Evolutionary conservation across 2,113 vertebrate genomes (phyloP).

Genomic region (Pampusana beccarii): DNA sequence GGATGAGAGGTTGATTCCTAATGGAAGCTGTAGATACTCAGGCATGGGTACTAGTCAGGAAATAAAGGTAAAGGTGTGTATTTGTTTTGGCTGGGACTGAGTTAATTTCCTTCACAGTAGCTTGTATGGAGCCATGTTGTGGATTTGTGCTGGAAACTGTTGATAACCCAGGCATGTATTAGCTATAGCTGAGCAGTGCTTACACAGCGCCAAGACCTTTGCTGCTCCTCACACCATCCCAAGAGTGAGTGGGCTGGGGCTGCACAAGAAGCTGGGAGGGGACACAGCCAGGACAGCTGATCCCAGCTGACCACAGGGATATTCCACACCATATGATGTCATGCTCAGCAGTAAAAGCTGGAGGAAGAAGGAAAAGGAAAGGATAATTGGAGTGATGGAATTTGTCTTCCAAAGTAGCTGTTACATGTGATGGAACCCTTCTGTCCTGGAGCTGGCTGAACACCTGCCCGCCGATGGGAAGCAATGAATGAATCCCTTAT

Average conservation of each 20-base stretch:
- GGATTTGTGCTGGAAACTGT: not conserved
- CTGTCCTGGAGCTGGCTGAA: not conserved
- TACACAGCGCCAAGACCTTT: not conserved
- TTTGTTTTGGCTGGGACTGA: not conserved
- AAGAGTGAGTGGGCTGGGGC: not conserved
- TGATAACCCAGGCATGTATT: not conserved
- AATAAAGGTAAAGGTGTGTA: not conserved
- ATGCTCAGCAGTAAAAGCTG: not conserved
- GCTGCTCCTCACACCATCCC: not conserved
- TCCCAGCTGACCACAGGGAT: not conserved
- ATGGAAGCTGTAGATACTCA: not conserved
- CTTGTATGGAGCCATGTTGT: not conserved
- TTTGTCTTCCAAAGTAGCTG: not conserved
- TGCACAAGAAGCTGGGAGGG: not conserved
- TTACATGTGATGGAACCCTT: accelerated
- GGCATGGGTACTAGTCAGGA: not conserved
- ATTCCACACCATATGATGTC: not conserved
- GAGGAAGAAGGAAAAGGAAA: not conserved
- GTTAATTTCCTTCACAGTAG: not conserved
- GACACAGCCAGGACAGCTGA: not conserved
- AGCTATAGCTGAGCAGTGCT: not conserved
- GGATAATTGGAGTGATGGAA: accelerated
- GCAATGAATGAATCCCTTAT: not conserved
- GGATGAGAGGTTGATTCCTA: not conserved
- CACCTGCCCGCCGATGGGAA: not conserved